Evolutionary conservation across 2,797 vertebrate genomes (phyloP), one percentile per base, ranked within the genome.

Genomic region (Ptychadena robeensis): DNA sequence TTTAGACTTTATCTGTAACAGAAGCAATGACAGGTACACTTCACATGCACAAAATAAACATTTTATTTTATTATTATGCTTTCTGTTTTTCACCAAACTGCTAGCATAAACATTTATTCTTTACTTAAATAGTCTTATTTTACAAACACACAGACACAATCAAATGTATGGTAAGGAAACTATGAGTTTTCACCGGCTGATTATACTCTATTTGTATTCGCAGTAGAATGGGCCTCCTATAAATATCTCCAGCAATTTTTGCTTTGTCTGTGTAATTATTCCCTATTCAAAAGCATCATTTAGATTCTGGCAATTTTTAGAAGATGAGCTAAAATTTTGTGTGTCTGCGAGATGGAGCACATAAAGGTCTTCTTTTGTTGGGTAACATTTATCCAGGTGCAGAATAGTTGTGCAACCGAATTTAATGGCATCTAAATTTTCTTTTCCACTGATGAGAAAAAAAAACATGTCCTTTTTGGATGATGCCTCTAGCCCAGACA

Each of bases 231-330:
- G 25, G 0, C 25, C 59, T 27, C 14, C 76, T 79, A 32, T 79
- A 79, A 79, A 67, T 57, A 79, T 59, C 65, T 27, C n/a, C 65
- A 18, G 22, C 38, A 5, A 40, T 22, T 27, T n/a, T 30, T 67
- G 64, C 14, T 67, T 61, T 40, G 34, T 66, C 25, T 35, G 22
- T 37, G 35, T 69, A 31, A 79, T 79, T 79, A 69, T 14, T 7
- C 37, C 35, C 40, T 37, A 25, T 57, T 79, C 40, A 22, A 57
- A 5, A 11, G 22, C 25, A 12, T 31, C 2, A 0, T 32, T 69
- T 15, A 9, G 5, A 69, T 57, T 69, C 12, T 30, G 27, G 11
- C 65, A 68, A 69, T 79, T 79, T 53, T 79, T 40, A 25, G 5
- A 69, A 69, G 67, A 79, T 69, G 6, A 40, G 12, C 40, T 22